phyloP scores from a whole-genome alignment of 1,140 invertebrate species.

The Antheraea pernyi region DNA sequence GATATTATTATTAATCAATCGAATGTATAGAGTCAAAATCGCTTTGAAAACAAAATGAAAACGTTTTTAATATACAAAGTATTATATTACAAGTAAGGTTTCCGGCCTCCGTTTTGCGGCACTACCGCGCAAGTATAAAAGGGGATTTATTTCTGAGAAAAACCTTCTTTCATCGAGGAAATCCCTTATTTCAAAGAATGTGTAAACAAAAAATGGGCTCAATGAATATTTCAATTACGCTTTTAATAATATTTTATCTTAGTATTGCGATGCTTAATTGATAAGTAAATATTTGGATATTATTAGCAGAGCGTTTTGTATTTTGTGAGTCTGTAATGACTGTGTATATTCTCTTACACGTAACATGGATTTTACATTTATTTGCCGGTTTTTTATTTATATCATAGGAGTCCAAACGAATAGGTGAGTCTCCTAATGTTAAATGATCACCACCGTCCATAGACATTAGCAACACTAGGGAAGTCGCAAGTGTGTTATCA shows the following conservation, averaged over 20 bases:
- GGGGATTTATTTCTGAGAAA: not conserved
- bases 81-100: not conserved
- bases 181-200: not conserved
- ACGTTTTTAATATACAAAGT: not conserved
- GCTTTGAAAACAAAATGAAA: not conserved
- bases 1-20: not conserved
- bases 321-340: no score
- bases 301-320: not conserved
- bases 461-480: no score
- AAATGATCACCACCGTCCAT: no score
- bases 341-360: no score
- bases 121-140: slow-evolving; percentile 2
- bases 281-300: not conserved
- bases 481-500: no score
- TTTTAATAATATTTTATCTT: not conserved
- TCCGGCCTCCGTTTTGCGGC: not conserved
- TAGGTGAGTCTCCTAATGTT: no score
- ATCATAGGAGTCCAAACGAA: no score
- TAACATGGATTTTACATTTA: no score
- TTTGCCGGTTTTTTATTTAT: no score
- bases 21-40: not conserved
- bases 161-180: not conserved
- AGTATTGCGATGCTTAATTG: not conserved
- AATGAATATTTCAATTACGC: slow-evolving; percentile 5
- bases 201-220: not conserved